These are phyloP conservation scores for Psettodes erumei DNA, from an alignment of 2,113 vertebrate genomes.

Conservation along the genomic window DNA sequence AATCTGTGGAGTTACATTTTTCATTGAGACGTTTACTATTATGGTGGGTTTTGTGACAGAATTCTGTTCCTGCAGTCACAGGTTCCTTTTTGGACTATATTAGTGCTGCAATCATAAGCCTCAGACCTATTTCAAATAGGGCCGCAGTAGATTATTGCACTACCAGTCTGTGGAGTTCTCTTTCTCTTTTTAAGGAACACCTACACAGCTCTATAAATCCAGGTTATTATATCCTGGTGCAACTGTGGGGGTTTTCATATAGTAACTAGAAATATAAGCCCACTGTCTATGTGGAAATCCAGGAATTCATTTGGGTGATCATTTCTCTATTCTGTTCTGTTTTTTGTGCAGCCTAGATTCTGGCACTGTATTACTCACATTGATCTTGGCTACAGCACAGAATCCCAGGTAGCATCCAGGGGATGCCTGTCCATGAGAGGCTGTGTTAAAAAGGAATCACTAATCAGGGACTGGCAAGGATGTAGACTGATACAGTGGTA, in stretches of 20 bases:
- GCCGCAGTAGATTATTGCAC: conserved; percentile 24
- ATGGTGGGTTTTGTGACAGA: background rate
- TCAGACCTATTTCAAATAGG: conserved; percentile 17
- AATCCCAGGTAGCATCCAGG: conserved; percentile 28
- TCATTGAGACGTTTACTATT: background rate
- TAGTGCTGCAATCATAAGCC: conserved; percentile 12
- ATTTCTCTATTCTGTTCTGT: conserved; percentile 25
- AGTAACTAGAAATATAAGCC: conserved; percentile 49
- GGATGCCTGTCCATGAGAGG: conserved; percentile 24
- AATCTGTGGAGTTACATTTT: background rate
- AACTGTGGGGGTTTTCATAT: conserved; percentile 26
- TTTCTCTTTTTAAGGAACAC: conserved; percentile 30
- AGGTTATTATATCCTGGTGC: conserved; percentile 40
- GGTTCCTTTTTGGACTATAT: too few species aligned
- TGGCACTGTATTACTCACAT: conserved; percentile 50
- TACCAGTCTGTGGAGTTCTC: conserved; percentile 14
- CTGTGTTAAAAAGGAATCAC: conserved; percentile 60
- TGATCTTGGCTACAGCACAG: conserved; percentile 48
- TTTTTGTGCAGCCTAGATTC: conserved; percentile 13
- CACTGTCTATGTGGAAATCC: conserved; percentile 36
- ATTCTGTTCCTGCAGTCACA: background rate
- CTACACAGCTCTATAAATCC: conserved; percentile 47
- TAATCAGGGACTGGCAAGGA: conserved; percentile 43
- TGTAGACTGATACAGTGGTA: background rate
- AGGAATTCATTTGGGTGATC: conserved; percentile 49